Conservation (phyloP, 2,888 invertebrate genomes). For the Scrobipalpa atriplicella region DNA sequence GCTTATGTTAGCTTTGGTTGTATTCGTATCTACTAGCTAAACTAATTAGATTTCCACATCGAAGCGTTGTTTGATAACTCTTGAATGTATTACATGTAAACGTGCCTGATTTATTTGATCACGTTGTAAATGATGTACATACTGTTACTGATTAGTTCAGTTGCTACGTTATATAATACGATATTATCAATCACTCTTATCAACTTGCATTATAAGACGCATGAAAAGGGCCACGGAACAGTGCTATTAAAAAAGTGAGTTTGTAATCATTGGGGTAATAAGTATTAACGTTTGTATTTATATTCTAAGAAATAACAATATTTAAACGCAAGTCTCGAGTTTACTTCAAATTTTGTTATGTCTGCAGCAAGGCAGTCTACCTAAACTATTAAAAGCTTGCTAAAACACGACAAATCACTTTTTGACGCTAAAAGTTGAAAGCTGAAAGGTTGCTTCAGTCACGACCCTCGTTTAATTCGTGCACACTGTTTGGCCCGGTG, state of each 20-base stretch:
- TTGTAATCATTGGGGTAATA: no score
- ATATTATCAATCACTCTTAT: neutral
- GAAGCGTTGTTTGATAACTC: neutral
- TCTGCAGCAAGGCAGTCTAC: neutral
- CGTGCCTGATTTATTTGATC: no score
- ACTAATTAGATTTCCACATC: neutral
- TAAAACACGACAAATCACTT: constrained; percentile 10
- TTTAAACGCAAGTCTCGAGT: neutral
- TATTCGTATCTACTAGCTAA: neutral
- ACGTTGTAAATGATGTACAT: no score
- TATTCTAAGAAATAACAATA: neutral
- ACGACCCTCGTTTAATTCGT: constrained; percentile 15
- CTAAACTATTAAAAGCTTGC: neutral
- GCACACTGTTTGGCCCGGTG: constrained; percentile 9
- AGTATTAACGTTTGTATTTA: neutral
- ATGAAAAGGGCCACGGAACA: no score
- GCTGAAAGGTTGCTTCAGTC: neutral
- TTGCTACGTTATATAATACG: neutral
- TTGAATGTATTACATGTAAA: neutral
- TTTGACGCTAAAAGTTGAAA: neutral
- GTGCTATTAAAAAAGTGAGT: no score
- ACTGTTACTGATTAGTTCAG: no score
- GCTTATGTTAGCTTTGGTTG: neutral
- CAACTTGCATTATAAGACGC: no score
- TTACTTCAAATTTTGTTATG: neutral